A percentile compares a stretch with the other conserved stretches of the same genome.
phyloP scores from a whole-genome alignment of 2,888 invertebrate species.

The Nomada hirtipes region DNA sequence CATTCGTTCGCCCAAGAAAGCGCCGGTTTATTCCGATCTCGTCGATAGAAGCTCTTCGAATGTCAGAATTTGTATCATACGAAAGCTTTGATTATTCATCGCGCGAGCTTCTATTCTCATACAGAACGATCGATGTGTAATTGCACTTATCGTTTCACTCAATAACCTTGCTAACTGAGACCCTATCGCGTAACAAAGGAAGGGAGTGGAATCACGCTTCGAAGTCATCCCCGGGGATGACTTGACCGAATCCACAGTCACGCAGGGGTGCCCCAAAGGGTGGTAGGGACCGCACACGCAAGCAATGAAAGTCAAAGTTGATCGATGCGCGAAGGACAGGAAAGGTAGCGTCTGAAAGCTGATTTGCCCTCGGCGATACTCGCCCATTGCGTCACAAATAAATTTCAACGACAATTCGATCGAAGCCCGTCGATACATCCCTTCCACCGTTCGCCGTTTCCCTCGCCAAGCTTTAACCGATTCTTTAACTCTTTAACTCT shows the following conservation, averaged over 20 bases:
- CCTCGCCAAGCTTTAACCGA: background rate
- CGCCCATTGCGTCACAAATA: background rate
- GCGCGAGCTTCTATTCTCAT: background rate
- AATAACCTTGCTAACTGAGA: slow-evolving; percentile 68
- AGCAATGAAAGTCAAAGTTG: slow-evolving; percentile 67
- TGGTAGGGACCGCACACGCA: slow-evolving; percentile 45
- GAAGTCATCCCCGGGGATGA: slow-evolving; percentile 73
- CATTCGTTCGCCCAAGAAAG: slow-evolving; percentile 69
- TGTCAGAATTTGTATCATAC: background rate
- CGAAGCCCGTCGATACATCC: slow-evolving; percentile 8
- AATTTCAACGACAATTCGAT: slow-evolving; percentile 15
- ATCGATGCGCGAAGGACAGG: slow-evolving; percentile 59
- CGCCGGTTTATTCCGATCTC: slow-evolving; percentile 67
- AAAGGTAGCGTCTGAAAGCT: slow-evolving; percentile 7
- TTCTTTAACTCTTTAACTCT: too few relatives aligned
- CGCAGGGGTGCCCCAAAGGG: slow-evolving; percentile 59
- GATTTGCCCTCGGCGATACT: slow-evolving; percentile 19
- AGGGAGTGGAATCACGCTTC: slow-evolving; percentile 56
- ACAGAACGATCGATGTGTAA: slow-evolving; percentile 49
- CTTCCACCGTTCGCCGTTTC: background rate
- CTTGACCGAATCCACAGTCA: slow-evolving; percentile 67
- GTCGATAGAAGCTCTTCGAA: slow-evolving; percentile 41
- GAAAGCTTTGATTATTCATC: background rate
- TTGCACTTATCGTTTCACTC: slow-evolving; percentile 75
- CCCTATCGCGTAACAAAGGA: slow-evolving; percentile 44